These are phyloP conservation scores for Coranthus polyacanthus DNA, from an alignment of 2,797 vertebrate genomes.

Conservation along the genomic window DNA sequence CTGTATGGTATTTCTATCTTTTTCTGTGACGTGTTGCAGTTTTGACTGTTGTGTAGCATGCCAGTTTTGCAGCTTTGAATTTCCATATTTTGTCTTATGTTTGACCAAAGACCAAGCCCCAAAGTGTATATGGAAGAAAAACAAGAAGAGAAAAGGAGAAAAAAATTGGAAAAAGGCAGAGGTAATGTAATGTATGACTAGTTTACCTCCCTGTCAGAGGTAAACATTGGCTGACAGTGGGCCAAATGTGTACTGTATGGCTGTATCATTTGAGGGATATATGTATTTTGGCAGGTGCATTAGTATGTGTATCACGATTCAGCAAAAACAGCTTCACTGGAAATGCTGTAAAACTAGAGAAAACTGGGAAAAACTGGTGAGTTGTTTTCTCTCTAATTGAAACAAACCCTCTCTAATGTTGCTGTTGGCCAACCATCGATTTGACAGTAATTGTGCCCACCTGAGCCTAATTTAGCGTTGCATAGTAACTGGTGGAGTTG, in stretches of 20 bases:
- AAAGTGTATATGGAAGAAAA: neutral
- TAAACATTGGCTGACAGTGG: too few relatives aligned
- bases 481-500: neutral
- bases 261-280: neutral
- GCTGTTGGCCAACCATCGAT: slow-evolving; percentile 15
- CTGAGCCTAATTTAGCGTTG: slow-evolving; percentile 16
- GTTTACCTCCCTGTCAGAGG: too few relatives aligned
- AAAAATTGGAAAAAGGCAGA: neutral
- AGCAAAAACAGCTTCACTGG: slow-evolving; percentile 2
- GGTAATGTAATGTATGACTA: too few relatives aligned
- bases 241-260: slow-evolving; percentile 1
- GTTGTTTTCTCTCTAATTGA: slow-evolving; percentile 6
- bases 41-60: neutral
- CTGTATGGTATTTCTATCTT: slow-evolving; percentile 7
- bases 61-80: slow-evolving; percentile 8
- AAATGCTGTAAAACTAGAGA: neutral
- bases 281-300: neutral
- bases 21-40: slow-evolving; percentile 20
- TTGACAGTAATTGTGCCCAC: slow-evolving; percentile 19
- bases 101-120: neutral
- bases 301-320: neutral
- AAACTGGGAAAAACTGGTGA: slow-evolving; percentile 13
- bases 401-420: slow-evolving; percentile 14
- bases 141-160: neutral
- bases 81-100: slow-evolving; percentile 22